Evolutionary conservation across 2,797 vertebrate genomes (phyloP).

Genomic region (Paguma larvata): DNA sequence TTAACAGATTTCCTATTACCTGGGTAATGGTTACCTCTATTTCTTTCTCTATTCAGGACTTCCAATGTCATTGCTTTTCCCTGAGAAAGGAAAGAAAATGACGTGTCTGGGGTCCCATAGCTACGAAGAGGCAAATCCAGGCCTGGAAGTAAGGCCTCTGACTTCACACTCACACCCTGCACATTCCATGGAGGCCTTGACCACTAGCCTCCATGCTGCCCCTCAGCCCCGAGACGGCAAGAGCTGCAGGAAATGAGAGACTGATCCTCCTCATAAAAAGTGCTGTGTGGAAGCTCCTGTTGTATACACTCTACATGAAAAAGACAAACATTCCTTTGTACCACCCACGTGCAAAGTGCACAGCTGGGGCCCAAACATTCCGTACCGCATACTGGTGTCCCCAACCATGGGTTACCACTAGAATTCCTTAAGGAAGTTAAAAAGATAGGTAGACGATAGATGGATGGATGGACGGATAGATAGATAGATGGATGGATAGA

Average conservation of each 20-base stretch:
- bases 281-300: background rate
- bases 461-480: background rate
- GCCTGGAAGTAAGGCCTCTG: background rate
- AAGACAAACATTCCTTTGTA: constrained; percentile 66
- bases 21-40: background rate
- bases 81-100: background rate
- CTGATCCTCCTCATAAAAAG: constrained; percentile 54
- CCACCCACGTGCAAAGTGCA: constrained; percentile 57
- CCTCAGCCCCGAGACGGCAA: background rate
- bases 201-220: background rate
- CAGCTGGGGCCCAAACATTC: constrained; percentile 55
- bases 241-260: constrained; percentile 49
- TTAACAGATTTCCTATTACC: background rate
- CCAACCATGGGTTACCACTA: background rate
- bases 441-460: background rate
- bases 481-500: background rate
- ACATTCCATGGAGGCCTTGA: background rate
- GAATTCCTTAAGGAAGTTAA: constrained; percentile 29
- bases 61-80: background rate
- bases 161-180: background rate
- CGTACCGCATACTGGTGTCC: background rate
- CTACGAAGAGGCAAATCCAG: too few species aligned
- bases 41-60: background rate
- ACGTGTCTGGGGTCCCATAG: background rate
- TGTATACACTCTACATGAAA: constrained; percentile 21